Conservation (phyloP, 2,888 invertebrate species). For the Amphipyra tragopoginis region DNA sequence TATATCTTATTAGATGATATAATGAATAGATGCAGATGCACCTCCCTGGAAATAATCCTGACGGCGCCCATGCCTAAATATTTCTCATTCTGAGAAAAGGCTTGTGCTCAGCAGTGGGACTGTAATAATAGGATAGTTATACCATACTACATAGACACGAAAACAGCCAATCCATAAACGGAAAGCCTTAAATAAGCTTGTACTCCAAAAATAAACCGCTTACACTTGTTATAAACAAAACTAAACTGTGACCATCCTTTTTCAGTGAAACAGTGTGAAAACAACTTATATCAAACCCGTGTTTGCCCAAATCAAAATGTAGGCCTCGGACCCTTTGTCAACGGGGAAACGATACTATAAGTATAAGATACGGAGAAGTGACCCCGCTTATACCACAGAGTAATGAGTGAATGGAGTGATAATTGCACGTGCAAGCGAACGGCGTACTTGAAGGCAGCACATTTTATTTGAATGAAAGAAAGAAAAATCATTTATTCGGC, state of each 20-base stretch:
- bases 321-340: constrained; percentile 33
- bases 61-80: too few relatives aligned
- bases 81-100: too few relatives aligned
- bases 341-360: constrained; percentile 20
- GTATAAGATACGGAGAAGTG: constrained; percentile 20
- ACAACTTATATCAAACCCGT: constrained; percentile 32
- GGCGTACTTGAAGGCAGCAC: too few relatives aligned
- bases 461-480: too few relatives aligned
- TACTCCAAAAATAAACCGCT: constrained; percentile 11
- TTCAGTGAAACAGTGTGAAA: constrained; percentile 33
- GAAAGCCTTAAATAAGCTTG: not conserved
- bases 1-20: too few relatives aligned
- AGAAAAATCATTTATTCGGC: too few relatives aligned
- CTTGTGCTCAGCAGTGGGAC: too few relatives aligned
- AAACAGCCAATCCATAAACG: too few relatives aligned
- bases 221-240: constrained; percentile 4
- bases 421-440: not conserved
- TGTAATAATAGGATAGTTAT: too few relatives aligned
- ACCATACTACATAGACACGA: too few relatives aligned
- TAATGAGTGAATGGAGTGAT: constrained; percentile 12
- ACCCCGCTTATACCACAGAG: constrained; percentile 14
- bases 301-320: constrained; percentile 47
- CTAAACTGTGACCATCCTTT: constrained; percentile 4
- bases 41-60: too few relatives aligned
- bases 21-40: too few relatives aligned